Conservation (phyloP, 2,113 vertebrate genomes). For the Leiothrix lutea region DNA sequence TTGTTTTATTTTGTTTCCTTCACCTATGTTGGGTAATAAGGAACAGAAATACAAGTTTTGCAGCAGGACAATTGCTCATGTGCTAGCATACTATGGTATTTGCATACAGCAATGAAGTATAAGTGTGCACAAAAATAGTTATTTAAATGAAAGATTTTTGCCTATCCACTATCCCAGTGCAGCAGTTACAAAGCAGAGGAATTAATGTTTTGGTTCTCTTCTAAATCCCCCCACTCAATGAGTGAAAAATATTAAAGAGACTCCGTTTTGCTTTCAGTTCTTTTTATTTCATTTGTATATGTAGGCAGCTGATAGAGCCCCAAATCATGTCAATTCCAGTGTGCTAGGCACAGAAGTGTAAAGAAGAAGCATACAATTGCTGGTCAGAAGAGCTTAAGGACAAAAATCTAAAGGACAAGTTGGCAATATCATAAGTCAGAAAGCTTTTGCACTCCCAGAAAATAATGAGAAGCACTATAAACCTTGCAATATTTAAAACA, state of each 20-base stretch:
- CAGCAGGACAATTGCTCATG: background rate
- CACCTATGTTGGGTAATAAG: background rate
- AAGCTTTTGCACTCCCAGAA: background rate
- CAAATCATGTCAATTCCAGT: slow-evolving; percentile 4
- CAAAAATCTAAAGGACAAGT: slow-evolving; percentile 6
- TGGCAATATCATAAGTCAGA: background rate
- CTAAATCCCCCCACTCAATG: slow-evolving; percentile 18
- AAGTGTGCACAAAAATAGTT: background rate
- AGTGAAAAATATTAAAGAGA: slow-evolving; percentile 3
- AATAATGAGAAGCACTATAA: background rate
- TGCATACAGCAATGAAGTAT: background rate
- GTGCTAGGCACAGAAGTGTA: background rate
- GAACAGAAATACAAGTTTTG: background rate
- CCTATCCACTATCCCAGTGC: background rate
- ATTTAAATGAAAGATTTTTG: slow-evolving; percentile 30
- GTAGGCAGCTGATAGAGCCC: slow-evolving; percentile 6
- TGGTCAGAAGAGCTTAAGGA: slow-evolving; percentile 11
- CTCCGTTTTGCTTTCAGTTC: slow-evolving; percentile 23
- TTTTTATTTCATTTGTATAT: slow-evolving; percentile 36
- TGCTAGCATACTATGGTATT: background rate
- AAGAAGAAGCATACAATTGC: background rate
- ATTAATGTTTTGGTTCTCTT: slow-evolving; percentile 31
- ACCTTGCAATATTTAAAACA: background rate
- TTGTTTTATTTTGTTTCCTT: background rate
- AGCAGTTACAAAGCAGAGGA: slow-evolving; percentile 30